These are phyloP conservation scores for Vultur gryphus DNA, from an alignment of 2,797 vertebrate species.

Conservation along the genomic window DNA sequence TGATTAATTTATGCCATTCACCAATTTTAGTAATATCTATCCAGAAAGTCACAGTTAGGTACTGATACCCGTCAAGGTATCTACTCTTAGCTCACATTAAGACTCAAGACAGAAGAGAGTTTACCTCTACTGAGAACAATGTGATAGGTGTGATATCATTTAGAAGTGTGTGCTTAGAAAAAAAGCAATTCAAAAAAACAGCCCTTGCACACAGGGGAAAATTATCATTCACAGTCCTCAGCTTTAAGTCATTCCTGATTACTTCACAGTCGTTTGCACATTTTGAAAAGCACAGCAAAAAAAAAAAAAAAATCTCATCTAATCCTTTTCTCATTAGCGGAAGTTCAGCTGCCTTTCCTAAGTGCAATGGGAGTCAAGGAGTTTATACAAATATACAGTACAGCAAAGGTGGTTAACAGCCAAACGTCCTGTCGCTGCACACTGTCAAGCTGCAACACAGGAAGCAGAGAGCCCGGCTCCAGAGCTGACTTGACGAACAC, in stretches of 20 bases:
- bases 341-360: not conserved
- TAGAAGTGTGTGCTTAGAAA: not conserved
- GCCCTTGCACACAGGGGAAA: not conserved
- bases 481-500: not conserved
- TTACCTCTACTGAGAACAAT: not conserved
- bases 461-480: not conserved
- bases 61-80: not conserved
- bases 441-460: not conserved
- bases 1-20: not conserved
- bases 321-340: not conserved
- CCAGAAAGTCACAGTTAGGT: not conserved
- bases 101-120: not conserved
- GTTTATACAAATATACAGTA: conserved; percentile 1
- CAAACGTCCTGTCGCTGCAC: not conserved
- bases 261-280: not conserved
- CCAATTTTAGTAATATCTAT: not conserved
- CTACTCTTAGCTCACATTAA: not conserved
- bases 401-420: not conserved
- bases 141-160: not conserved
- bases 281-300: not conserved
- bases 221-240: not conserved
- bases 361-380: not conserved
- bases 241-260: not conserved
- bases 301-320: not conserved
- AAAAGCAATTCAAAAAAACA: not conserved